A percentile compares a stretch with the other conserved stretches of the same genome.
Evolutionary conservation across 37 sponge, comb jelly and placozoan species (phyloP).

Genomic region (Aplysina aerophoba): DNA sequence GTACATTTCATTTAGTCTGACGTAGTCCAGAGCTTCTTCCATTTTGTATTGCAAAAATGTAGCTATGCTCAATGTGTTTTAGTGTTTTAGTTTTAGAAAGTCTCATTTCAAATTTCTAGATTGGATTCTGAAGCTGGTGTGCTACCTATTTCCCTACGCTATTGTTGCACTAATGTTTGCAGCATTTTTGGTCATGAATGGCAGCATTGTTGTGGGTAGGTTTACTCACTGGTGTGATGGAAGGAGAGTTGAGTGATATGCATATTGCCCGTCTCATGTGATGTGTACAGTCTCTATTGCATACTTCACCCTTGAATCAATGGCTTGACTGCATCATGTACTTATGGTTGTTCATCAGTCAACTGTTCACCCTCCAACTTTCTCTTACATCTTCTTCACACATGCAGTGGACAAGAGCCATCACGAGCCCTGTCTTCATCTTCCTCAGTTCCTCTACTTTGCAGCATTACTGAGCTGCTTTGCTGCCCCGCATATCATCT

Average conservation of each 20-base stretch:
- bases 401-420: conserved; percentile 72
- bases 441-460: conserved; percentile 90
- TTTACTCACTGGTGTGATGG: neutral
- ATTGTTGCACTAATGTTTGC: conserved; percentile 55
- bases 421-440: conserved; percentile 70
- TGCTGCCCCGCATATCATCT: conserved; percentile 55
- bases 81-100: neutral
- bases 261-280: no score
- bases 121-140: conserved; percentile 33
- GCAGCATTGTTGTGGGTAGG: conserved; percentile 90
- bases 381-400: no score
- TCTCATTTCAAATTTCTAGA: neutral
- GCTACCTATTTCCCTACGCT: conserved; percentile 69
- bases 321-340: no score
- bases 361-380: neutral
- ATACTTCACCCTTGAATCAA: no score
- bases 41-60: no score
- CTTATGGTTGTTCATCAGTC: neutral
- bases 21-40: no score
- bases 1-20: no score
- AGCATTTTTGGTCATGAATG: conserved; percentile 74
- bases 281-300: no score
- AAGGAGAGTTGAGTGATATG: neutral
- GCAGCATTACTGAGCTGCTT: conserved; percentile 52
- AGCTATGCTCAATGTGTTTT: no score